These are phyloP conservation scores for Drosophila meridiana DNA, from an alignment of 2,888 invertebrate species.

Conservation along the genomic window DNA sequence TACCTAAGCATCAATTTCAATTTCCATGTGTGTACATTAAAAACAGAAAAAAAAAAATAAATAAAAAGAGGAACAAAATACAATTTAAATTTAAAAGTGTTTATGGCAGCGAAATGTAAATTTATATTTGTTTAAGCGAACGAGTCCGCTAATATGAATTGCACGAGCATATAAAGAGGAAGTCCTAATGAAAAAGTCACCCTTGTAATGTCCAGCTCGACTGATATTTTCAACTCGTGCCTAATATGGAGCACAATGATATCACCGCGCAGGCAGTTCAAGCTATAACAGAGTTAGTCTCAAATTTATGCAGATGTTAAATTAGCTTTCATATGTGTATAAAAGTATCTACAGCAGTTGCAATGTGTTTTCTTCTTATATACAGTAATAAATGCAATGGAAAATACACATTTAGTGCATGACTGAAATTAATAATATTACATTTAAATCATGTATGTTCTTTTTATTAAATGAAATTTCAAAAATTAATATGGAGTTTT, in stretches of 20 bases:
- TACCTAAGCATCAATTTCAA: constrained; percentile 82
- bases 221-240: constrained; percentile 20
- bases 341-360: too few relatives aligned
- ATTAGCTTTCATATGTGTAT: neutral
- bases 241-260: neutral
- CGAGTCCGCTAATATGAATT: constrained; percentile 58
- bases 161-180: constrained; percentile 31
- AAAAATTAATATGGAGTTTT: neutral
- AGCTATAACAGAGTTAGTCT: neutral
- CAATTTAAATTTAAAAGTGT: constrained; percentile 83
- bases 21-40: constrained; percentile 73
- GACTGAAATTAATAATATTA: neutral
- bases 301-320: neutral
- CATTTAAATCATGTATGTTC: too few relatives aligned
- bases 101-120: constrained; percentile 83
- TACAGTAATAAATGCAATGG: neutral
- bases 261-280: neutral
- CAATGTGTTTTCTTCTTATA: neutral
- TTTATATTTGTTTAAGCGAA: constrained; percentile 78
- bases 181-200: constrained; percentile 42
- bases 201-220: constrained; percentile 28
- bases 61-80: constrained; percentile 30
- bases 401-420: neutral
- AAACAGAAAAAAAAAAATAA: constrained; percentile 30
- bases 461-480: too few relatives aligned